Conservation (phyloP, 2,797 vertebrate species). For the Echiichthys vipera region DNA sequence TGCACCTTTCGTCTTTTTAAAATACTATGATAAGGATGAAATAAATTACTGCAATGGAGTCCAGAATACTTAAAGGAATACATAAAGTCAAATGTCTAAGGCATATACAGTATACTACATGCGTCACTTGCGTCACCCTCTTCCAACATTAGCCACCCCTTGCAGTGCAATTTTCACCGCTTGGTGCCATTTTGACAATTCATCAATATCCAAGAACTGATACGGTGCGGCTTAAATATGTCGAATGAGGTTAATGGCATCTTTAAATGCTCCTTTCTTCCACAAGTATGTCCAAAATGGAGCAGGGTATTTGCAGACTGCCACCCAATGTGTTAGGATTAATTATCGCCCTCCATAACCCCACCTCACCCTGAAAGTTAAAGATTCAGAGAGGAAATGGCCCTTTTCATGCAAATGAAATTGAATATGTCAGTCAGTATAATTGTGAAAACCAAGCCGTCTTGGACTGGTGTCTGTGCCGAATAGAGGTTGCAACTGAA, state of each 20-base stretch:
- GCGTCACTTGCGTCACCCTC: constrained; percentile 32
- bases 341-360: constrained; percentile 80
- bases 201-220: constrained; percentile 70
- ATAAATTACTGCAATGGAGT: background rate
- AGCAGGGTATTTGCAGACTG: constrained; percentile 76
- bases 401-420: constrained; percentile 84
- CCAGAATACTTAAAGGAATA: constrained; percentile 29
- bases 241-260: constrained; percentile 80
- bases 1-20: constrained; percentile 3
- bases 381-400: constrained; percentile 82
- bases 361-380: constrained; percentile 76
- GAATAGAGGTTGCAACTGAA: constrained; percentile 67
- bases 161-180: constrained; percentile 42
- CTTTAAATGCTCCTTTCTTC: constrained; percentile 78
- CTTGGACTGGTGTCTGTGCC: constrained; percentile 65
- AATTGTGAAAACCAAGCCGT: constrained; percentile 79
- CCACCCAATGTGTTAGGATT: constrained; percentile 81
- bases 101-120: constrained; percentile 7
- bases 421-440: constrained; percentile 85
- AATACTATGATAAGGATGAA: constrained; percentile 16
- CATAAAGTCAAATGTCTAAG: constrained; percentile 27
- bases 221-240: constrained; percentile 66
- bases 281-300: constrained; percentile 63
- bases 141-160: constrained; percentile 25
- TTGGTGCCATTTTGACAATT: constrained; percentile 59